These are phyloP conservation scores for Gopherus flavomarginatus DNA, from an alignment of 2,113 vertebrate genomes.

Conservation along the genomic window DNA sequence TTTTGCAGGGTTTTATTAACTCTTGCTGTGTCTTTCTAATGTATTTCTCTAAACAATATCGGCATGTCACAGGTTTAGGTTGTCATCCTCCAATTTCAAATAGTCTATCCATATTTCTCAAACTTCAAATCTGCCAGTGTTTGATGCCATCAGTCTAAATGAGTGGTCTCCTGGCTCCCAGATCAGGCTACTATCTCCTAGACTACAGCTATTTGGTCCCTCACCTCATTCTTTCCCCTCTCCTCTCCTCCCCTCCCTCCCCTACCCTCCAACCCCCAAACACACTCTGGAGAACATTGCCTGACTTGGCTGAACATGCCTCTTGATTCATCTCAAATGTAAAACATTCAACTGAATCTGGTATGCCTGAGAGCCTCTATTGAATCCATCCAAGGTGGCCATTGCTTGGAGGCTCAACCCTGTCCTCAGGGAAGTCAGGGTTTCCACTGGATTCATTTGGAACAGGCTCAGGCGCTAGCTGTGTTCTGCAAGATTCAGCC, in stretches of 20 bases:
- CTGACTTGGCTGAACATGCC: background rate
- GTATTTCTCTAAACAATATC: no score
- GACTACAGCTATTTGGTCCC: background rate
- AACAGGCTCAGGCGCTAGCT: background rate
- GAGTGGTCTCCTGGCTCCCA: background rate
- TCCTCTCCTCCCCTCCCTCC: no score
- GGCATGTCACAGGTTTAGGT: no score
- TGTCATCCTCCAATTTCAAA: no score
- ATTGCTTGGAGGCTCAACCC: background rate
- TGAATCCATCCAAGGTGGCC: background rate
- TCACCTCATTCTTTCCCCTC: no score
- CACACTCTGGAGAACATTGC: no score
- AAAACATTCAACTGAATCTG: background rate
- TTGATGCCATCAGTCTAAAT: no score
- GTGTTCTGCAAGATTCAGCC: background rate
- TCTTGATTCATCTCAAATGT: background rate
- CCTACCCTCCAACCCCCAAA: background rate
- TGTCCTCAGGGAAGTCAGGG: background rate
- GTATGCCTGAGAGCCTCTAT: no score
- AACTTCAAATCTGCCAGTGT: no score
- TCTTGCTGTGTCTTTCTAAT: no score
- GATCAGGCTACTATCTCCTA: background rate
- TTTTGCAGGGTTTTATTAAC: no score
- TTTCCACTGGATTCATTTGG: background rate
- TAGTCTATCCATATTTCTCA: no score